Evolutionary conservation across 2,113 vertebrate genomes (phyloP).

Genomic region (Pseudolaguvia tuberculata): DNA sequence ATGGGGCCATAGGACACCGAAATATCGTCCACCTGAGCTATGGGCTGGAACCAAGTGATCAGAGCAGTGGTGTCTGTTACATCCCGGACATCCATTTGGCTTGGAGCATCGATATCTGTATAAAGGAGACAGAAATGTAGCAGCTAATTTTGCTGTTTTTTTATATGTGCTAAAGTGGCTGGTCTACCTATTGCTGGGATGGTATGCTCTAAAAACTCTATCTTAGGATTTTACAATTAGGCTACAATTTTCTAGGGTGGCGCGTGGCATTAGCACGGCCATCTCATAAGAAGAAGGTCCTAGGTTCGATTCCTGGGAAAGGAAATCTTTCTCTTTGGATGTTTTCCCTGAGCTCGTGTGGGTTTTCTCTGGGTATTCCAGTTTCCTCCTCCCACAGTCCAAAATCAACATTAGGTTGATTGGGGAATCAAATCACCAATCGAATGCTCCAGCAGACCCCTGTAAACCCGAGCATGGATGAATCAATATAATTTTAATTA

Average conservation of each 20-base stretch:
- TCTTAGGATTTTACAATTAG: too few relatives aligned
- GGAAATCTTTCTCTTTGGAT: too few relatives aligned
- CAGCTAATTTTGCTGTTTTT: background rate
- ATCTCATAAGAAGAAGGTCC: too few relatives aligned
- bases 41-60: slow-evolving; percentile 88
- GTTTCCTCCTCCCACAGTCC: too few relatives aligned
- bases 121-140: background rate
- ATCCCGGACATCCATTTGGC: slow-evolving; percentile 85
- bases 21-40: slow-evolving; percentile 81
- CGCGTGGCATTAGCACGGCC: slow-evolving; percentile 2
- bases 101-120: slow-evolving; percentile 85
- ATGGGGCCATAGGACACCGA: slow-evolving; percentile 80
- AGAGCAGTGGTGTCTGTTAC: slow-evolving; percentile 87
- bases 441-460: too few relatives aligned
- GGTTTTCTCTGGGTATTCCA: too few relatives aligned
- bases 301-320: too few relatives aligned
- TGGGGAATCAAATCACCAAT: too few relatives aligned
- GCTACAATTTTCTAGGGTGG: background rate
- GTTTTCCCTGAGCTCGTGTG: too few relatives aligned
- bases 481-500: slow-evolving; percentile 20
- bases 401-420: too few relatives aligned
- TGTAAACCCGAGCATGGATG: too few relatives aligned
- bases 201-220: background rate
- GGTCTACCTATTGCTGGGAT: background rate
- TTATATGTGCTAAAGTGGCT: background rate